A percentile compares a stretch with the other conserved stretches of the same genome.
Evolutionary conservation across 2,113 vertebrate species (phyloP).

Genomic region (Himantopus leucocephalus): DNA sequence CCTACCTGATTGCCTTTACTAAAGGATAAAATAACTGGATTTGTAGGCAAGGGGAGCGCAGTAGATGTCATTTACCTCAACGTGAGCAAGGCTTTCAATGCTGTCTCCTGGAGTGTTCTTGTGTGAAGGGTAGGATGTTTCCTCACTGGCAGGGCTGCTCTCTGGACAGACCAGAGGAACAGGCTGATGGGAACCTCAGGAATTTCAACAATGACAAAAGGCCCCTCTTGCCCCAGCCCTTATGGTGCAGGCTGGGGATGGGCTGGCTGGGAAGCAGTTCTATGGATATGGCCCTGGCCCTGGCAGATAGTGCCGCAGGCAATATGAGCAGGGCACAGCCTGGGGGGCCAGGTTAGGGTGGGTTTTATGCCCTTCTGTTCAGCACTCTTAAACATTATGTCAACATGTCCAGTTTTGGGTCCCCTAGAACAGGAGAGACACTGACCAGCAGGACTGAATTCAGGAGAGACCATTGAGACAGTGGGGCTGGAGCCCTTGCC

Average conservation of each 20-base stretch:
- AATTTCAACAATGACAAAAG: background rate
- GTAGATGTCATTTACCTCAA: background rate
- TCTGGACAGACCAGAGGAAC: background rate
- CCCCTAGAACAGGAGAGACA: accelerated
- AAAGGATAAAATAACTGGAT: background rate
- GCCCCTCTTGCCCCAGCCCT: background rate
- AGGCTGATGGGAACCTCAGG: background rate
- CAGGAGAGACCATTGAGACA: background rate
- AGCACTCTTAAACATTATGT: background rate
- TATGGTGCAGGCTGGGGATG: background rate
- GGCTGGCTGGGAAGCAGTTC: background rate
- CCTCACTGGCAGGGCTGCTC: background rate
- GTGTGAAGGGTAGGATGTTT: background rate
- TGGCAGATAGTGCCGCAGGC: background rate
- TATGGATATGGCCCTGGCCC: accelerated
- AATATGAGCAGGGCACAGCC: background rate
- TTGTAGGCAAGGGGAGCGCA: background rate
- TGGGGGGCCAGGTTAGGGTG: background rate
- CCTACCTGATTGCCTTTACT: background rate
- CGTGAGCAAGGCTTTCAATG: background rate
- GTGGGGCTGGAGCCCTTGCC: background rate
- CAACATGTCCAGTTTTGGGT: background rate
- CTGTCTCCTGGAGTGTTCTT: background rate
- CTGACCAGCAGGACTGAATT: background rate
- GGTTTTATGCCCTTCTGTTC: background rate